Evolutionary conservation across 2,888 invertebrate species (phyloP).

Genomic region (Agrochola circellaris): DNA sequence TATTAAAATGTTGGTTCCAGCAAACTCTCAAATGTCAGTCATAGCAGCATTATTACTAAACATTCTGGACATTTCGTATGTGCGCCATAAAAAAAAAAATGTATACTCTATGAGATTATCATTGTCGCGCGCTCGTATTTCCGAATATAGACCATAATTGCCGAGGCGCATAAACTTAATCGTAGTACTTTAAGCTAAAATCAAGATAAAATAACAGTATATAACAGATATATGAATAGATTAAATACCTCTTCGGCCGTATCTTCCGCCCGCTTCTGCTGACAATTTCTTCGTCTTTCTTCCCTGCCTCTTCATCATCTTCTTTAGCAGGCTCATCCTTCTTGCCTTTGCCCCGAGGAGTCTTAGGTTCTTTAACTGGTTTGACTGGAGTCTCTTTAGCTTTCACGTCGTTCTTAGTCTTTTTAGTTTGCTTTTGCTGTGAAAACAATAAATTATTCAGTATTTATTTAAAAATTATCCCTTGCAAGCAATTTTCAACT

Average conservation of each 20-base stretch:
- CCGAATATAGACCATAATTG: not conserved
- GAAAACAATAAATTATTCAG: not conserved
- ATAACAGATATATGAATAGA: not conserved
- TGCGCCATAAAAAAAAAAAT: not conserved
- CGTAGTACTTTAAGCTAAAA: not conserved
- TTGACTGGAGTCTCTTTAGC: conserved; percentile 73
- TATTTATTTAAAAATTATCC: not conserved
- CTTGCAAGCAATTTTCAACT: not conserved
- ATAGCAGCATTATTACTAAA: not conserved
- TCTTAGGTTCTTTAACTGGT: conserved; percentile 79
- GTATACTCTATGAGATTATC: not conserved
- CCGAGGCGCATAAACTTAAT: not conserved
- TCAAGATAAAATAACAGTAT: not conserved
- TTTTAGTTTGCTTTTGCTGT: conserved; percentile 75
- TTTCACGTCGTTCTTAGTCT: conserved; percentile 70
- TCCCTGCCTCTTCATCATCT: conserved; percentile 74
- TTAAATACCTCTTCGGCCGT: conserved; percentile 91
- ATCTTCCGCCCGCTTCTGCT: conserved; percentile 94
- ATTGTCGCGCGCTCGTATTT: not conserved
- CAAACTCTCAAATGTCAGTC: no score
- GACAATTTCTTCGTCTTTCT: conserved; percentile 89
- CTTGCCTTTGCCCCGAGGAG: conserved; percentile 82
- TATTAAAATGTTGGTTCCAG: not conserved
- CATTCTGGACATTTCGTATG: not conserved
- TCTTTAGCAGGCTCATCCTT: conserved; percentile 77